Percentiles rank a stretch among this genome's conserved stretches.
Conservation (phyloP, 2,113 vertebrate genomes). For the Ophthalmolycus amberensis region DNA sequence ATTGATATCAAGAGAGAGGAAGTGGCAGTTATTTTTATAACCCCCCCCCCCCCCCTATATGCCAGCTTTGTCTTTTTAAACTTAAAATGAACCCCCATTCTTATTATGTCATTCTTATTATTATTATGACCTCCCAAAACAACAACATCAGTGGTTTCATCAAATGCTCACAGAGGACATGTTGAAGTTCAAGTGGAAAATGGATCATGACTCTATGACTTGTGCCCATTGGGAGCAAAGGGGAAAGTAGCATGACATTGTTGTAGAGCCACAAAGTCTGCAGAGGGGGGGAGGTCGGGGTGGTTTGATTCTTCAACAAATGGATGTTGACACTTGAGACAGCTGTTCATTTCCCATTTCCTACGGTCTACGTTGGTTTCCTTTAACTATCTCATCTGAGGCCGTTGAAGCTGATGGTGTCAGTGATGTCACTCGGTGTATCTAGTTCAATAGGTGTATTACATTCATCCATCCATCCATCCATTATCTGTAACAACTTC, state of each 20-base stretch:
- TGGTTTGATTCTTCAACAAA: neutral
- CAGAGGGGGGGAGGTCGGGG: neutral
- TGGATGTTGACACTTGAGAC: neutral
- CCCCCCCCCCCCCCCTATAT: neutral
- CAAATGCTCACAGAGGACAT: neutral
- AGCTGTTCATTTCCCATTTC: neutral
- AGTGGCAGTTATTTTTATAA: conserved; percentile 39
- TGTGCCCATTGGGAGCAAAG: neutral
- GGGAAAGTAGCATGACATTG: neutral
- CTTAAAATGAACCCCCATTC: conserved; percentile 2
- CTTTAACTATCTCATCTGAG: neutral
- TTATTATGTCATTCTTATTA: neutral
- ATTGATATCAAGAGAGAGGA: conserved; percentile 70
- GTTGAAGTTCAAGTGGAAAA: neutral
- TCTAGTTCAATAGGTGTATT: neutral
- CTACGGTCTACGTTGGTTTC: neutral
- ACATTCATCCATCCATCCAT: neutral
- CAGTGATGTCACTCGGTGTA: neutral
- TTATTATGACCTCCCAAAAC: neutral
- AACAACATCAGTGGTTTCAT: neutral
- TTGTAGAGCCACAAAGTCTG: neutral
- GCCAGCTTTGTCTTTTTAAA: conserved; percentile 21
- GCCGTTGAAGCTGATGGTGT: neutral
- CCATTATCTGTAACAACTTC: neutral
- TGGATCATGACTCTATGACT: neutral